Conservation (phyloP, 2,113 vertebrate genomes). For the Pagrus major region DNA sequence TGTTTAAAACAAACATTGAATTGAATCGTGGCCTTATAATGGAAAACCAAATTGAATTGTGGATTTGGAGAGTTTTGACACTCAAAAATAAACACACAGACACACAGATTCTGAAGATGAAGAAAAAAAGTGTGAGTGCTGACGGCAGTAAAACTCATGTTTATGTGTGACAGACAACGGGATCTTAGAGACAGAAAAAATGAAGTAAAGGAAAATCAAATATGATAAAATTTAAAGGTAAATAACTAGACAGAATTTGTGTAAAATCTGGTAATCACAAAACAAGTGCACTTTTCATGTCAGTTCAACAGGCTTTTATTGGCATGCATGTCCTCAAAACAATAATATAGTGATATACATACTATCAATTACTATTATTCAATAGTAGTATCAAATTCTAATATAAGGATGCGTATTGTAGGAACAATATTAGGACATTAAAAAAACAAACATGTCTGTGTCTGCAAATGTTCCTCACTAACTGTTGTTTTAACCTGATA, state of each 20-base stretch:
- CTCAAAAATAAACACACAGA: too few relatives aligned
- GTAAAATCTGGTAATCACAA: neutral
- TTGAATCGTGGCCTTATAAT: too few relatives aligned
- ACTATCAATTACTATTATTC: neutral
- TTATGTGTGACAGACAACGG: neutral
- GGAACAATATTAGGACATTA: neutral
- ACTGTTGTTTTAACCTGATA: neutral
- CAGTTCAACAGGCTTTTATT: neutral
- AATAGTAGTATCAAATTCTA: neutral
- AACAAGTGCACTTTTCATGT: neutral
- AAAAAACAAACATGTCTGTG: neutral
- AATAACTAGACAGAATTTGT: neutral
- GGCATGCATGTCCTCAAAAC: neutral
- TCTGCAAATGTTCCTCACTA: neutral
- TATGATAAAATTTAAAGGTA: too few relatives aligned
- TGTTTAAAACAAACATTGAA: too few relatives aligned
- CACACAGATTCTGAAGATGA: neutral
- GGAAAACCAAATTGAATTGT: too few relatives aligned
- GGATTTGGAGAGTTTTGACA: too few relatives aligned
- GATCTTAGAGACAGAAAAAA: neutral
- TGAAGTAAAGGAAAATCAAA: neutral
- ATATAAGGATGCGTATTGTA: neutral
- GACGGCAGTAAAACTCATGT: neutral
- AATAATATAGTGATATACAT: neutral
- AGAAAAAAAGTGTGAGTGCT: neutral